Percentiles rank a stretch among this genome's conserved stretches.
Evolutionary conservation across 2,797 vertebrate species (phyloP).

Genomic region (Sphenodon punctatus): DNA sequence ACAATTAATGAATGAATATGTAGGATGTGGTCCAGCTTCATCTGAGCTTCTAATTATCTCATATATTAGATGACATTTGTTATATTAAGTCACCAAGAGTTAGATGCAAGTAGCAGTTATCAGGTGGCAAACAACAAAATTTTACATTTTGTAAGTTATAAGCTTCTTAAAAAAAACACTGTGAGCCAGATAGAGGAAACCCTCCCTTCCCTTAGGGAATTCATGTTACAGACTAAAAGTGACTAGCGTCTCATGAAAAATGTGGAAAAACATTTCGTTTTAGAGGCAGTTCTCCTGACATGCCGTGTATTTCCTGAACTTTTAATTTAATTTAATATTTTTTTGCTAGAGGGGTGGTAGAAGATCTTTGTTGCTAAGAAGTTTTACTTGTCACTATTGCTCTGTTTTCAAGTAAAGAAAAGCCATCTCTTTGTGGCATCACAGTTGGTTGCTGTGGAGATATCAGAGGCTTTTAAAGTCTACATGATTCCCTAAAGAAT

Average conservation of each 20-base stretch:
- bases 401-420: not conserved
- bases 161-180: too few species aligned
- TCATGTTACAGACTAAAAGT: not conserved
- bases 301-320: not conserved
- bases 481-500: not conserved
- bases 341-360: not conserved
- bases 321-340: not conserved
- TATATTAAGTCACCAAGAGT: not conserved
- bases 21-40: not conserved
- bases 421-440: not conserved
- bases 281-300: not conserved
- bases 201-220: not conserved
- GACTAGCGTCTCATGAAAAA: too few species aligned
- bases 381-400: not conserved
- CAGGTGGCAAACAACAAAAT: not conserved
- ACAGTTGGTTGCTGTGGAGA: not conserved
- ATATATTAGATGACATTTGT: not conserved
- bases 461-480: not conserved
- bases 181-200: too few species aligned
- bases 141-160: not conserved
- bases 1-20: not conserved
- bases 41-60: not conserved
- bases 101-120: not conserved
- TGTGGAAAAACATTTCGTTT: not conserved
- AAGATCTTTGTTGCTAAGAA: not conserved